Evolutionary conservation across 1,140 invertebrate species (phyloP).

Genomic region (Nebria ingens): DNA sequence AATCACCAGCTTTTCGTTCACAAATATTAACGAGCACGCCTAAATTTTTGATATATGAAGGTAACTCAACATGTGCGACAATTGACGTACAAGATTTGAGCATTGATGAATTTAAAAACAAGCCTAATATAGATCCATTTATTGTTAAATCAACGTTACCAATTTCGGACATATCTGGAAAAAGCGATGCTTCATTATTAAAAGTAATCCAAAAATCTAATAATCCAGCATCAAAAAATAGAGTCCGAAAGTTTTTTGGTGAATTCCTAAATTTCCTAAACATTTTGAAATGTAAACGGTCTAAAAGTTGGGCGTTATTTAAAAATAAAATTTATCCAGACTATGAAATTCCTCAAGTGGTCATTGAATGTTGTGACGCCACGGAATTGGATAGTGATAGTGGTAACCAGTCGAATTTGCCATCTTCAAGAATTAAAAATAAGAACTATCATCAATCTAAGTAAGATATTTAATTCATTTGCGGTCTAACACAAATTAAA

Average conservation of each 20-base stretch:
- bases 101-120: neutral
- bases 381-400: neutral
- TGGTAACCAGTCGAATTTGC: neutral
- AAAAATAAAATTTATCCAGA: neutral
- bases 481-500: no score
- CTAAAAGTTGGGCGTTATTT: neutral
- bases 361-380: neutral
- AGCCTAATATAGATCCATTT: no score
- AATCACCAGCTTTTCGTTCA: neutral
- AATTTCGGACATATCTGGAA: neutral
- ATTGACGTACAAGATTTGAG: slow-evolving; percentile 14
- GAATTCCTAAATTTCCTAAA: neutral
- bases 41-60: neutral
- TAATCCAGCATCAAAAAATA: neutral
- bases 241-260: neutral
- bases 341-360: neutral
- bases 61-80: neutral
- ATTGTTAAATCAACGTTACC: neutral
- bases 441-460: no score
- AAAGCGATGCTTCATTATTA: neutral
- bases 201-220: neutral
- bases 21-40: neutral
- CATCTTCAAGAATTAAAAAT: no score
- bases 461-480: no score
- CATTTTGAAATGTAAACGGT: neutral